These are phyloP conservation scores for Lumbricus terrestris DNA, from an alignment of 2,888 invertebrate species.

Conservation along the genomic window DNA sequence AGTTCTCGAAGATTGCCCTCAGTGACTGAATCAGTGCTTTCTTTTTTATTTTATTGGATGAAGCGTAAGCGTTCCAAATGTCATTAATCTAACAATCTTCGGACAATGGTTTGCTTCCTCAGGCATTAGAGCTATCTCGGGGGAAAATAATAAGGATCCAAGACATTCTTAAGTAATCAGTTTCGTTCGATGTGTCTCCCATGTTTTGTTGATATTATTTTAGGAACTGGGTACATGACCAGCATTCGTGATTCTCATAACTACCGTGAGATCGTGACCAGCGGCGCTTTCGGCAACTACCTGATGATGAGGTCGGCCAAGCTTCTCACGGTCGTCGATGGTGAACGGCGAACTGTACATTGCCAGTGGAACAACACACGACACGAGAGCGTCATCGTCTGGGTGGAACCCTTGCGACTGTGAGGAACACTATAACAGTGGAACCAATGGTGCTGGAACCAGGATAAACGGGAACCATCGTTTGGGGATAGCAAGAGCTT, in stretches of 20 bases:
- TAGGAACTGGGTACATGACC: not conserved
- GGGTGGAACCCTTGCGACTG: slow-evolving; percentile 6
- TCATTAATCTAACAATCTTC: no score
- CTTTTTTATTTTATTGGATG: no score
- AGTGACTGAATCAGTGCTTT: no score
- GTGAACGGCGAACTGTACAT: not conserved
- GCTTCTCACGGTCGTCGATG: not conserved
- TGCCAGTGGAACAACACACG: slow-evolving; percentile 9
- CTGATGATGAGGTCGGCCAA: not conserved
- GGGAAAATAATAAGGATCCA: no score
- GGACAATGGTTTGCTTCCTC: no score
- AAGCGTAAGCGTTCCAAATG: no score
- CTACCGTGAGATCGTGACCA: not conserved
- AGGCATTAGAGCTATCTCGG: no score
- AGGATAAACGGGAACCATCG: not conserved
- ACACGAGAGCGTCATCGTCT: not conserved
- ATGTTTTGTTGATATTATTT: not conserved
- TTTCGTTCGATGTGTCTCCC: no score
- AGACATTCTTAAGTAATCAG: not conserved
- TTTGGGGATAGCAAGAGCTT: not conserved
- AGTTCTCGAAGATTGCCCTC: no score
- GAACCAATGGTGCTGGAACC: not conserved
- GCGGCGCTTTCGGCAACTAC: slow-evolving; percentile 6
- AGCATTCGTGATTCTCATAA: not conserved
- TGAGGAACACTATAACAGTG: not conserved